Conservation (phyloP, 2,888 invertebrate genomes). For the Ceraclea dissimilis region DNA sequence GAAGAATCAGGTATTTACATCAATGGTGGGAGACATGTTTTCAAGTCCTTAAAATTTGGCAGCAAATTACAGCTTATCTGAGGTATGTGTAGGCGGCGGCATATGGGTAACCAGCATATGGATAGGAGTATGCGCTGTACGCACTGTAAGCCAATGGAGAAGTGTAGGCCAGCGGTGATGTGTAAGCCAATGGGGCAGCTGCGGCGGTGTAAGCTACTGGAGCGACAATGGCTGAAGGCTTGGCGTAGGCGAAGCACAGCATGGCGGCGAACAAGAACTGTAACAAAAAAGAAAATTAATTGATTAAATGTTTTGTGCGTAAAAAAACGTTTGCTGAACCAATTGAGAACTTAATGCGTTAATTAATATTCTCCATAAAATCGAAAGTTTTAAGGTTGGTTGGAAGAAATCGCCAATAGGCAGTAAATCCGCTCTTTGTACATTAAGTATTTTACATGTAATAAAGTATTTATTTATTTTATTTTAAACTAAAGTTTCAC, state of each 20-base stretch:
- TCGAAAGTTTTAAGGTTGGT: too few species aligned
- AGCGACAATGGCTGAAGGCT: conserved; percentile 26
- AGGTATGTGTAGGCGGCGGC: conserved; percentile 26
- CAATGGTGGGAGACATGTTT: too few species aligned
- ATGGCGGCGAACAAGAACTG: conserved; percentile 24
- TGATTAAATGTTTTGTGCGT: not conserved
- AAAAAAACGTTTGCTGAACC: too few species aligned
- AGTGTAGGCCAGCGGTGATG: conserved; percentile 20
- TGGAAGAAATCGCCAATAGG: too few species aligned
- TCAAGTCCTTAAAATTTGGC: too few species aligned
- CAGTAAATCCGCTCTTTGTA: too few species aligned
- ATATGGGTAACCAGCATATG: conserved; percentile 28
- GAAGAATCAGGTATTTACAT: too few species aligned
- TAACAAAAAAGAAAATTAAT: conserved; percentile 9
- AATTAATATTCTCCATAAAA: too few species aligned
- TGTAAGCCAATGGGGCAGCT: conserved; percentile 28
- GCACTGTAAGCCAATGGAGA: conserved; percentile 15
- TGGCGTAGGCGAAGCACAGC: conserved; percentile 24
- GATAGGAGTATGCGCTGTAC: conserved; percentile 13
- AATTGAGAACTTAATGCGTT: too few species aligned
- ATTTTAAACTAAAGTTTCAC: too few species aligned
- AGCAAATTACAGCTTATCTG: conserved; percentile 1
- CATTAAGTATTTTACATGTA: too few species aligned
- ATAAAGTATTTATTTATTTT: too few species aligned
- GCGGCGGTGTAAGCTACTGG: conserved; percentile 20